phyloP scores from a whole-genome alignment of 2,888 invertebrate genomes.

The Dorcus hopei region DNA sequence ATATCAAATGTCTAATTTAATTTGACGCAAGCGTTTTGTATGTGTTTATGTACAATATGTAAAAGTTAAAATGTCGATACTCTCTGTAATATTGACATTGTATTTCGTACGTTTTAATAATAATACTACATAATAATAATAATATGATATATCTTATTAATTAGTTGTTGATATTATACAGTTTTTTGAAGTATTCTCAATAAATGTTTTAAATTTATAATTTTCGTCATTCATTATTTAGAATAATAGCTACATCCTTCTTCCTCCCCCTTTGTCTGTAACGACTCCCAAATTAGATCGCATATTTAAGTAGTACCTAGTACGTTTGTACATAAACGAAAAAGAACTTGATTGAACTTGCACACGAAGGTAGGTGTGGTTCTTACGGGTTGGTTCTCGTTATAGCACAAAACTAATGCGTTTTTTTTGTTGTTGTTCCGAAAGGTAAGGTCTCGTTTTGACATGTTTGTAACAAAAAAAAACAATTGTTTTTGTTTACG shows the following conservation, averaged over 20 bases:
- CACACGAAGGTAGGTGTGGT: constrained; percentile 7
- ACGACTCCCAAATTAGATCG: background rate
- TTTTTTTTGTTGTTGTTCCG: background rate
- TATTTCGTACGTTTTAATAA: background rate
- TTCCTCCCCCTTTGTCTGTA: constrained; percentile 1
- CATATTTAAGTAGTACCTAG: background rate
- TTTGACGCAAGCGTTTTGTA: background rate
- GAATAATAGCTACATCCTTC: constrained; percentile 4
- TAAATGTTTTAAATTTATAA: constrained; percentile 20
- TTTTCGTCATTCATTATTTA: constrained; percentile 22
- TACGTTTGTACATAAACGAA: no score
- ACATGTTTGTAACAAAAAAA: background rate
- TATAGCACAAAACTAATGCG: background rate
- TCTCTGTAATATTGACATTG: background rate
- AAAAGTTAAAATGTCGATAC: constrained; percentile 1
- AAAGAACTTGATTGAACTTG: no score
- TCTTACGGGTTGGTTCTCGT: background rate
- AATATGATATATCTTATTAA: constrained; percentile 2
- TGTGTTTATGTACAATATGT: background rate
- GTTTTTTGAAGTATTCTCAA: constrained; percentile 10
- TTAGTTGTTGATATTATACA: constrained; percentile 8
- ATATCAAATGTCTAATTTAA: no score
- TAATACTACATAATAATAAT: background rate
- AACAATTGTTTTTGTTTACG: constrained; percentile 6
- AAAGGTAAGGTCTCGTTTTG: constrained; percentile 4